phyloP scores from a whole-genome alignment of 2,113 vertebrate species.

The Coreoperca whiteheadi region DNA sequence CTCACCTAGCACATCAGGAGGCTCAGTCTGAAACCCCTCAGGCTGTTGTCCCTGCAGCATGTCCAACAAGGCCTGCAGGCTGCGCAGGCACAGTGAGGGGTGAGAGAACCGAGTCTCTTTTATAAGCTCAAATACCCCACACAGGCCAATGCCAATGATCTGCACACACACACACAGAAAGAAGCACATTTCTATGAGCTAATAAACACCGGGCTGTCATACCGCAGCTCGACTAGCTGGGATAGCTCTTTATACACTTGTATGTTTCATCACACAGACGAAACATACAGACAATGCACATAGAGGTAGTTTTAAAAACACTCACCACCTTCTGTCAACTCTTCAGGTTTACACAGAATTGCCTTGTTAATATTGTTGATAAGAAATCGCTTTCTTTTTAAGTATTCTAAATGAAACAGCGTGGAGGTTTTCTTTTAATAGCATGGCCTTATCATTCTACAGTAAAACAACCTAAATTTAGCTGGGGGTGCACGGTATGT shows the following conservation, averaged over 20 bases:
- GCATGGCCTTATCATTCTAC: slow-evolving; percentile 1
- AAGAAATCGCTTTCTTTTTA: neutral
- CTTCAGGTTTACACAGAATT: neutral
- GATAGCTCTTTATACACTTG: neutral
- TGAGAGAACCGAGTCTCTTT: slow-evolving; percentile 99
- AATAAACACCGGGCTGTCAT: slow-evolving; percentile 1
- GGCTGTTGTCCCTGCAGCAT: slow-evolving; percentile 98
- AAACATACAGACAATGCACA: neutral
- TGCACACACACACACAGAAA: slow-evolving; percentile 67
- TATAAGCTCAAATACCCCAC: slow-evolving; percentile 98
- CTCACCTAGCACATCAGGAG: slow-evolving; percentile 96
- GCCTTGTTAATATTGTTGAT: neutral
- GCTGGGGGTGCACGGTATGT: neutral
- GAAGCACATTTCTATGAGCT: slow-evolving; percentile 30
- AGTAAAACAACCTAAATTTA: slow-evolving; percentile 6
- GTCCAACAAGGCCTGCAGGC: slow-evolving; percentile 96
- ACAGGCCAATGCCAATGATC: slow-evolving; percentile 98
- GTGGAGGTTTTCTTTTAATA: slow-evolving; percentile 9
- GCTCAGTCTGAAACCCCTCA: slow-evolving; percentile 97
- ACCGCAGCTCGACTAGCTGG: neutral
- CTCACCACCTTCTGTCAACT: neutral
- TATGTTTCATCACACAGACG: too few species aligned
- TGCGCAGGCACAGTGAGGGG: slow-evolving; percentile 95
- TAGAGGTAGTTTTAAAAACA: neutral
- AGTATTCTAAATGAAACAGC: slow-evolving; percentile 1